These are phyloP conservation scores for Heterotilapia buettikoferi DNA, from an alignment of 2,113 vertebrate species.

Conservation along the genomic window DNA sequence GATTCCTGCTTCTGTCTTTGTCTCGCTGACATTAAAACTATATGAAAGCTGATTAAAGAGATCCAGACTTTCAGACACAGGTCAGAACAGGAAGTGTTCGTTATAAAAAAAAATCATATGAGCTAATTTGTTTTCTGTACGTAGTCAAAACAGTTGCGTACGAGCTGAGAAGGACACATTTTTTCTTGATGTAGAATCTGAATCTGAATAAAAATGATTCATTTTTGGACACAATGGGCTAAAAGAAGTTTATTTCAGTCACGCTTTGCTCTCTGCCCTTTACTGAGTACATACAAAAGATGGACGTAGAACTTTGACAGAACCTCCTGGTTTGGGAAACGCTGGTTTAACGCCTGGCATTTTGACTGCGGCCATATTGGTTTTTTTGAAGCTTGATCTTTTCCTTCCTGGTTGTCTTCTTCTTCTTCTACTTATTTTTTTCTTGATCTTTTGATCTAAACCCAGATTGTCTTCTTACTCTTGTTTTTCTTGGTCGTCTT, in stretches of 20 bases:
- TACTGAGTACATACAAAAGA: not conserved
- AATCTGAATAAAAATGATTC: not conserved
- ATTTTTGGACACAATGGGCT: not conserved
- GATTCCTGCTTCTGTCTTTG: conserved; percentile 17
- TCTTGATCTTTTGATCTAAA: not conserved
- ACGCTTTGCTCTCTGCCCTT: not conserved
- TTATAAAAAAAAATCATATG: not conserved
- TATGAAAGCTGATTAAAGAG: not conserved
- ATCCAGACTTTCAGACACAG: not conserved
- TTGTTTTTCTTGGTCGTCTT: not conserved
- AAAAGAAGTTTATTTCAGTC: not conserved
- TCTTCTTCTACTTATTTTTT: not conserved
- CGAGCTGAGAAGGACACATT: not conserved
- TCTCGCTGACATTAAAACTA: not conserved
- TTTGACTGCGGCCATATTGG: not conserved
- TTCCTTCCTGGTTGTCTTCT: not conserved
- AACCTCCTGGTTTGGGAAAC: not conserved
- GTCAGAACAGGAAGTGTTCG: not conserved
- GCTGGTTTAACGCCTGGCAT: not conserved
- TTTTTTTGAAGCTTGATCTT: not conserved
- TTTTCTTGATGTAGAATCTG: not conserved
- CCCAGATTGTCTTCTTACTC: not conserved
- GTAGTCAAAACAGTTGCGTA: not conserved
- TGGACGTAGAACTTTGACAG: not conserved
- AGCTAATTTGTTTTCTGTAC: not conserved